These are phyloP conservation scores for Paguma larvata DNA, from an alignment of 2,797 vertebrate genomes.

Conservation along the genomic window DNA sequence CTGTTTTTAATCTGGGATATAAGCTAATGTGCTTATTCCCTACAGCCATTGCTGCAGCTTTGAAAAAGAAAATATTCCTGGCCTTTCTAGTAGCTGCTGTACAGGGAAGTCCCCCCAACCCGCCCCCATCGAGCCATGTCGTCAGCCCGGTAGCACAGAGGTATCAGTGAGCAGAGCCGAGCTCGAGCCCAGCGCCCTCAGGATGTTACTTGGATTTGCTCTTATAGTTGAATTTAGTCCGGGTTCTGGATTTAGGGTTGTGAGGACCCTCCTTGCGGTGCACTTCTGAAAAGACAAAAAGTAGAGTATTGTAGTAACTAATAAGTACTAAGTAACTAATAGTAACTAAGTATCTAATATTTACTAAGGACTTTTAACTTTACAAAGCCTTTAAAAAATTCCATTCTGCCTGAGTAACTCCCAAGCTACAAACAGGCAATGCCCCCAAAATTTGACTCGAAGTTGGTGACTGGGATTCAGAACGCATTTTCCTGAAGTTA, in stretches of 20 bases:
- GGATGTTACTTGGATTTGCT: slow-evolving; percentile 42
- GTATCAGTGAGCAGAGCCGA: background rate
- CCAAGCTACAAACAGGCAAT: background rate
- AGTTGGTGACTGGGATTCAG: slow-evolving; percentile 25
- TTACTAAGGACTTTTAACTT: slow-evolving; percentile 15
- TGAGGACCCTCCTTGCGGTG: background rate
- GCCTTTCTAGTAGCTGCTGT: background rate
- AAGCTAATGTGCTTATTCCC: background rate
- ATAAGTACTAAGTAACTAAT: too few species aligned
- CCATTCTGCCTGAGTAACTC: background rate
- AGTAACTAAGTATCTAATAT: background rate
- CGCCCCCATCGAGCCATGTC: rapidly evolving
- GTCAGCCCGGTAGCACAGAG: background rate
- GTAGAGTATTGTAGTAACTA: background rate
- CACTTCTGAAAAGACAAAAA: slow-evolving; percentile 59
- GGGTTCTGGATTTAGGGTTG: background rate
- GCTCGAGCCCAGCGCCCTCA: background rate
- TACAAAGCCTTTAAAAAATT: background rate
- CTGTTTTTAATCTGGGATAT: slow-evolving; percentile 69
- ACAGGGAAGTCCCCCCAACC: background rate
- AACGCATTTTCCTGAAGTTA: slow-evolving; percentile 39
- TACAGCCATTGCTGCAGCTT: background rate
- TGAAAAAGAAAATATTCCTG: background rate
- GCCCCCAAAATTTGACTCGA: background rate
- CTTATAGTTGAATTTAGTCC: slow-evolving; percentile 53